These are phyloP conservation scores for Andrena marginata DNA, from an alignment of 2,888 invertebrate genomes.

Conservation along the genomic window DNA sequence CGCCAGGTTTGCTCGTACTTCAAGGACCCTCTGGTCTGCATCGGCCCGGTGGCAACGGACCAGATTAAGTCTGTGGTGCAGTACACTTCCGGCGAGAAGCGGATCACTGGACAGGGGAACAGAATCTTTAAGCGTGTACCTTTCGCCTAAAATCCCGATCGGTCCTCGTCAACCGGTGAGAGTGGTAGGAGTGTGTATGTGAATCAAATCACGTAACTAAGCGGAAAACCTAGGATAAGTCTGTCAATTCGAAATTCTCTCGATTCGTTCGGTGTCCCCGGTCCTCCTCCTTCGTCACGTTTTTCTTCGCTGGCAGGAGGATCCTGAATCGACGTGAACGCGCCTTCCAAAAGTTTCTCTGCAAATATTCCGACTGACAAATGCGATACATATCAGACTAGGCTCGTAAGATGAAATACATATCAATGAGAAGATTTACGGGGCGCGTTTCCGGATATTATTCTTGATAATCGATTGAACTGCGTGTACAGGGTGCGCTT, in stretches of 20 bases:
- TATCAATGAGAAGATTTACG: conserved; percentile 10
- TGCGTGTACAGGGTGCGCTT: conserved; percentile 31
- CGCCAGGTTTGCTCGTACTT: conserved; percentile 95
- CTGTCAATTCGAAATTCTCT: conserved; percentile 53
- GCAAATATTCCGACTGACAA: conserved; percentile 66
- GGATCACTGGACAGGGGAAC: conserved; percentile 87
- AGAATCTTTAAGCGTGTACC: conserved; percentile 81
- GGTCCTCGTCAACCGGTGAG: conserved; percentile 35
- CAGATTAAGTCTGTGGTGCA: conserved; percentile 90
- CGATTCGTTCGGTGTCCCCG: conserved; percentile 45
- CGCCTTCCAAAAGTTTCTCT: conserved; percentile 54
- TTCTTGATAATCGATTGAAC: conserved; percentile 1
- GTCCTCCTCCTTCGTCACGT: conserved; percentile 13
- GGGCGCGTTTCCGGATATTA: conserved; percentile 12
- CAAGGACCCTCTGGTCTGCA: conserved; percentile 95
- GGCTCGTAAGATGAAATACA: conserved; percentile 53
- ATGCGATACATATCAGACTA: conserved; percentile 69
- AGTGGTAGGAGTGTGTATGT: conserved; percentile 37
- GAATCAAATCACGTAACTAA: conserved; percentile 58
- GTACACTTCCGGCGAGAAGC: conserved; percentile 93
- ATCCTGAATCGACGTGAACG: conserved; percentile 21
- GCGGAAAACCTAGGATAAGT: conserved; percentile 52
- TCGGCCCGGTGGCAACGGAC: conserved; percentile 93
- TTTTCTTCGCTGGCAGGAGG: conserved; percentile 7
- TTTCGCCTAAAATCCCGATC: conserved; percentile 74